phyloP scores from a whole-genome alignment of 2,113 vertebrate genomes.

The Xiphophorus couchianus region DNA sequence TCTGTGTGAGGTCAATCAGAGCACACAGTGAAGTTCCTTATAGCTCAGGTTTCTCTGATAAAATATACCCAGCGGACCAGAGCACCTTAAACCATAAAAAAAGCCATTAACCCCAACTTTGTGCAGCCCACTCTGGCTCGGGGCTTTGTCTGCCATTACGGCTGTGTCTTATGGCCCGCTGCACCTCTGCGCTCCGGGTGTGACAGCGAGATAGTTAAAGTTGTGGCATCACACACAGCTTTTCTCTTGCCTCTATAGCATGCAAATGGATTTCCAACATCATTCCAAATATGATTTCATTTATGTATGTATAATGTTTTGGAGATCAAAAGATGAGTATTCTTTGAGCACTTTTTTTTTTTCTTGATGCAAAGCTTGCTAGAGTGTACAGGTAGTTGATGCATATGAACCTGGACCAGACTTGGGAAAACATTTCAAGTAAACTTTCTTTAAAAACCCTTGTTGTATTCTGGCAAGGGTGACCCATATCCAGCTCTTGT shows the following conservation, averaged over 20 bases:
- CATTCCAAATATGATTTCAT: too few relatives aligned
- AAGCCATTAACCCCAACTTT: slow-evolving; percentile 32
- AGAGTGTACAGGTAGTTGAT: too few relatives aligned
- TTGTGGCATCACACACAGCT: not conserved
- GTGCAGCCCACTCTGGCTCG: slow-evolving; percentile 1
- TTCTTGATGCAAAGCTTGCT: too few relatives aligned
- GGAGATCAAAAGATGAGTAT: too few relatives aligned
- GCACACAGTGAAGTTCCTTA: not conserved
- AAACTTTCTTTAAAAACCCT: too few relatives aligned
- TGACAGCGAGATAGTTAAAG: slow-evolving; percentile 18
- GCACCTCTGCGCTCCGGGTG: slow-evolving; percentile 5
- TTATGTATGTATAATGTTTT: too few relatives aligned
- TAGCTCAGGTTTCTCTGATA: slow-evolving; percentile 4
- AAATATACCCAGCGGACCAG: slow-evolving; percentile 13
- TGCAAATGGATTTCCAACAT: not conserved
- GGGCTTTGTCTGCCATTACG: slow-evolving; percentile 27
- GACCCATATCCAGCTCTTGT: too few relatives aligned
- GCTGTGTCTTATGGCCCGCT: slow-evolving; percentile 3
- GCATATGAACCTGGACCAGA: too few relatives aligned
- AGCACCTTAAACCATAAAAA: slow-evolving; percentile 26
- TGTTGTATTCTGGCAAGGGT: too few relatives aligned
- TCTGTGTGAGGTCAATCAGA: not conserved
- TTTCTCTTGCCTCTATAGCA: not conserved
- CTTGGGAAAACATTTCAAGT: too few relatives aligned
- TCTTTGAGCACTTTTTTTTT: too few relatives aligned